Evolutionary conservation across 2,797 vertebrate species (phyloP).

Genomic region (Florisuga fusca): DNA sequence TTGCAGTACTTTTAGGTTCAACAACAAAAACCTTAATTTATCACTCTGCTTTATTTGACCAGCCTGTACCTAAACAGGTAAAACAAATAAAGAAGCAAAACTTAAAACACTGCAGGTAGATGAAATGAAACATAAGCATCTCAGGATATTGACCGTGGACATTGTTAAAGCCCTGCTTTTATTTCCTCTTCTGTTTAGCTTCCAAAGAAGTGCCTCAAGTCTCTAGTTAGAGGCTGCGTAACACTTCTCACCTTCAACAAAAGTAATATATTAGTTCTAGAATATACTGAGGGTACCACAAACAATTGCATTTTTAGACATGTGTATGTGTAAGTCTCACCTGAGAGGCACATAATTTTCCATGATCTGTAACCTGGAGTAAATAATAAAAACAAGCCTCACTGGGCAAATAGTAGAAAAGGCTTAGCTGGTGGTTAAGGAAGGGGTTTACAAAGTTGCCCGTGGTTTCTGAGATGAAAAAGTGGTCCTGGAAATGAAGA

Average conservation of each 20-base stretch:
- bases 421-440: not conserved
- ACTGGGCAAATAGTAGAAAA: not conserved
- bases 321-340: not conserved
- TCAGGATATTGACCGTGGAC: not conserved
- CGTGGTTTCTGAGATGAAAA: not conserved
- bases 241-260: not conserved
- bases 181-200: accelerated
- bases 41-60: not conserved
- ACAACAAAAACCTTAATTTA: not conserved
- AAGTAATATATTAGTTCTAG: not conserved
- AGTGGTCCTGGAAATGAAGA: not conserved
- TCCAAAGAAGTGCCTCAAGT: not conserved
- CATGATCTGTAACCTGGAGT: not conserved
- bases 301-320: not conserved
- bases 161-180: not conserved
- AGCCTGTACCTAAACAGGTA: not conserved
- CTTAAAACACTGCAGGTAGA: not conserved
- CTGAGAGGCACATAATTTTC: not conserved
- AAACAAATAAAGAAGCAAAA: not conserved
- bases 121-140: not conserved
- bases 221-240: not conserved
- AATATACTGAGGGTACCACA: not conserved
- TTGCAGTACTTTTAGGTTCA: not conserved
- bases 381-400: not conserved
- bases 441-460: not conserved